Conservation (phyloP, 2,888 invertebrate species). For the Dicyrtoma fusca region DNA sequence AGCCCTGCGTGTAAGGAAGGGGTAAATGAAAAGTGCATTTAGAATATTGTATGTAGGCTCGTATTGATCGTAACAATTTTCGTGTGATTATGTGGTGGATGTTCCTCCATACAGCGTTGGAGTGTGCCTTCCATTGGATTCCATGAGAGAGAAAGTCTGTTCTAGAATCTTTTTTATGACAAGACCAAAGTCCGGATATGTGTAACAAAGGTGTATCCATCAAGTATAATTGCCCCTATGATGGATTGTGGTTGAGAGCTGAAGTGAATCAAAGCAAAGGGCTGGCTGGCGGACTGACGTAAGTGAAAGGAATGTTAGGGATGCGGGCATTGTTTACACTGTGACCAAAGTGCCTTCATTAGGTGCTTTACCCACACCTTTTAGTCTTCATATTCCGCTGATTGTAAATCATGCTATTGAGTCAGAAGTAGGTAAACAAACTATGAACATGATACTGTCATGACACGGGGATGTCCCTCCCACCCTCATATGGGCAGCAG, state of each 20-base stretch:
- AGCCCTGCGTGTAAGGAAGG: no score
- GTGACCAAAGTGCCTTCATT: constrained; percentile 31
- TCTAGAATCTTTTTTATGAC: no score
- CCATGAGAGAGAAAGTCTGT: no score
- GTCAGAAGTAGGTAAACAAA: constrained; percentile 11
- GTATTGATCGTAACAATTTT: no score
- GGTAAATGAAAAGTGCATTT: no score
- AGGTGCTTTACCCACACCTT: constrained; percentile 23
- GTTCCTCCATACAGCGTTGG: no score
- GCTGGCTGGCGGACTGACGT: background rate
- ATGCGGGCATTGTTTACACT: constrained; percentile 30
- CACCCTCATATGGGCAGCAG: background rate
- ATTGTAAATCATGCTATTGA: constrained; percentile 6
- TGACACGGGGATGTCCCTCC: background rate
- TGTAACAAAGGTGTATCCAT: background rate
- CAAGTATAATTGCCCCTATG: constrained; percentile 27
- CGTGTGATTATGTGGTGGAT: no score
- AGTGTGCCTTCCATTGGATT: no score
- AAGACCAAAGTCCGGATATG: no score
- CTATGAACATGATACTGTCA: background rate
- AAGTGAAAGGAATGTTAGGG: constrained; percentile 1
- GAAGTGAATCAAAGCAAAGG: background rate
- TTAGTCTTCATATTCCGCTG: background rate
- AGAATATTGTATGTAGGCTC: no score
- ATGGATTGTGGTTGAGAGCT: constrained; percentile 13